phyloP scores from a whole-genome alignment of 2,797 vertebrate genomes.

The Arnoldichthys spilopterus region DNA sequence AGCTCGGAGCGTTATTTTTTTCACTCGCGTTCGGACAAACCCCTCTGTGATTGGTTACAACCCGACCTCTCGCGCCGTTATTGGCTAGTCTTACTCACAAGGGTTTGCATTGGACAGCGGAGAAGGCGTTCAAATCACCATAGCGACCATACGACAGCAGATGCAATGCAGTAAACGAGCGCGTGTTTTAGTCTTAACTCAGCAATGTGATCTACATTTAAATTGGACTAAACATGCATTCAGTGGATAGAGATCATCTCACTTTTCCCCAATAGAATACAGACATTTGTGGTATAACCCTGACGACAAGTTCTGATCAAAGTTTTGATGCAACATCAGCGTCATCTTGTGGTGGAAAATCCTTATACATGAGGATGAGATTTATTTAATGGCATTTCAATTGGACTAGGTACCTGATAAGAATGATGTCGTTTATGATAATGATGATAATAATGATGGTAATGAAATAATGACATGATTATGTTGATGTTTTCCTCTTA shows the following conservation, averaged over 20 bases:
- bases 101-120: neutral
- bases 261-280: neutral
- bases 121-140: neutral
- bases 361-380: neutral
- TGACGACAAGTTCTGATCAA: too few species aligned
- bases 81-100: neutral
- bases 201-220: neutral
- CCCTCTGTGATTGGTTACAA: neutral
- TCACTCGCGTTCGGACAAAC: too few species aligned
- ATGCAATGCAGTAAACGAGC: neutral
- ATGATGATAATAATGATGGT: too few species aligned
- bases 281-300: neutral
- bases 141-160: neutral
- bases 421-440: too few species aligned
- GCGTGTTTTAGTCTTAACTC: too few species aligned
- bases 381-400: too few species aligned
- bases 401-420: too few species aligned
- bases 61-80: neutral
- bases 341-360: conserved; percentile 2
- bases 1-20: too few species aligned
- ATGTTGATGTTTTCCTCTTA: too few species aligned
- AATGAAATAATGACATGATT: too few species aligned
- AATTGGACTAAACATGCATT: too few species aligned
- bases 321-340: neutral
- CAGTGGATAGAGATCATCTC: too few species aligned